Evolutionary conservation across 2,797 vertebrate genomes (phyloP), one percentile per base, ranked within the genome.

Genomic region (Brachyalestes nurse): DNA sequence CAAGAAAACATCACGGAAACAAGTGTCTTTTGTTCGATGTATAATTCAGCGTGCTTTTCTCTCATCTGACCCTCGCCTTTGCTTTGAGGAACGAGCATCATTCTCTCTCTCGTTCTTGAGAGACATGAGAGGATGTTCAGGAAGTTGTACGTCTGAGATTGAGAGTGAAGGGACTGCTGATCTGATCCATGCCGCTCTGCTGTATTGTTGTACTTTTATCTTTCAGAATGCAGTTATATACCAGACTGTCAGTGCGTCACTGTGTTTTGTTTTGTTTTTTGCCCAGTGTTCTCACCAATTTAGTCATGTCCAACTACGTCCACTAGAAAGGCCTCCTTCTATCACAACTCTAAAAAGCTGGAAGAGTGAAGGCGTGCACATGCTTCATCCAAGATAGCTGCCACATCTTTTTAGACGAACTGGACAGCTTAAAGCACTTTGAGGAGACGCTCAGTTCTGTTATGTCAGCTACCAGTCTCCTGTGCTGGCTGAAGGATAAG

Each of bases 11-110:
- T 55, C 49, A 12, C 17, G 4, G 34, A 49, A 75, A 76, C 62
- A 81, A 45, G 19, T n/a, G 5, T 75, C 58, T 62, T 81, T 76
- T 72, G 72, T 45, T 76, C 51, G 23, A 10, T 34, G 13, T 23
- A 45, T 72, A 62, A 6, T 76, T 72, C 66, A 65, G 51, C 38
- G 21, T 60, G 28, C 38, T 34, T 49, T 70, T 34, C 16, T 60
- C 60, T 78, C 45, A 14, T 67, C 23, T 23, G 49, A 19, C 66
- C 62, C 19, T 60, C 21, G 28, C 2, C 45, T 51, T 6, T 16
- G 19, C 58, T 79, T 71, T 71, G 19, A 75, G 19, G 19, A 19
- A 14, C 23, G 13, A 60, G 28, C n/a, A 25, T 73, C 3, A 45
- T 16, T 9, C 28, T 34, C 23, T 72, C 49, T 51, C 55, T 49